A percentile compares a stretch with the other conserved stretches of the same genome.
These are phyloP conservation scores for Hycleus phaleratus DNA, from an alignment of 1,140 invertebrate species.

Conservation along the genomic window DNA sequence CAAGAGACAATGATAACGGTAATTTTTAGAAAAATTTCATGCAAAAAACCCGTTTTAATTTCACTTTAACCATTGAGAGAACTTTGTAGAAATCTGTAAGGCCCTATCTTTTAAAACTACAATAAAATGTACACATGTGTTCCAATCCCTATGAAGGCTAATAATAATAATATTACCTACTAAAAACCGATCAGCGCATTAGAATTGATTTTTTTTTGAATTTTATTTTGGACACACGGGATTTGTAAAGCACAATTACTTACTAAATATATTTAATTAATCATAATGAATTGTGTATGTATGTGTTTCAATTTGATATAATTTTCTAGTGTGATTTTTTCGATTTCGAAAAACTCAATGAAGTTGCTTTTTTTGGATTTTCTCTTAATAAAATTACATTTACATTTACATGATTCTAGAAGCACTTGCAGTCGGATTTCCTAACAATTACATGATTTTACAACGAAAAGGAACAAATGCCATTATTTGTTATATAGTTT, in stretches of 20 bases:
- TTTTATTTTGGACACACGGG: constrained; percentile 7
- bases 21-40: no score
- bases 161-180: neutral
- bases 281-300: no score
- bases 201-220: no score
- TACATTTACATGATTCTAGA: constrained; percentile 16
- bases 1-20: no score
- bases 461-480: constrained; percentile 14
- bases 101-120: no score
- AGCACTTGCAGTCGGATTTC: constrained; percentile 19
- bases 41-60: no score
- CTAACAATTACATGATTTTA: constrained; percentile 15
- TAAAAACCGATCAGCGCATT: constrained; percentile 12
- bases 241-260: constrained; percentile 22
- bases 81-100: no score
- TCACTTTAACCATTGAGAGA: no score
- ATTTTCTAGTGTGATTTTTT: no score
- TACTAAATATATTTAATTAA: constrained; percentile 8
- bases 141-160: constrained; percentile 15
- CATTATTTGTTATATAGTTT: no score
- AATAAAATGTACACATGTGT: constrained; percentile 14
- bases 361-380: constrained; percentile 1
- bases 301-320: no score
- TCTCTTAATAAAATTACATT: constrained; percentile 4
- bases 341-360: neutral